A percentile compares a stretch with the other conserved stretches of the same genome.
Evolutionary conservation across 2,797 vertebrate genomes (phyloP).

Genomic region (Platalea minor): DNA sequence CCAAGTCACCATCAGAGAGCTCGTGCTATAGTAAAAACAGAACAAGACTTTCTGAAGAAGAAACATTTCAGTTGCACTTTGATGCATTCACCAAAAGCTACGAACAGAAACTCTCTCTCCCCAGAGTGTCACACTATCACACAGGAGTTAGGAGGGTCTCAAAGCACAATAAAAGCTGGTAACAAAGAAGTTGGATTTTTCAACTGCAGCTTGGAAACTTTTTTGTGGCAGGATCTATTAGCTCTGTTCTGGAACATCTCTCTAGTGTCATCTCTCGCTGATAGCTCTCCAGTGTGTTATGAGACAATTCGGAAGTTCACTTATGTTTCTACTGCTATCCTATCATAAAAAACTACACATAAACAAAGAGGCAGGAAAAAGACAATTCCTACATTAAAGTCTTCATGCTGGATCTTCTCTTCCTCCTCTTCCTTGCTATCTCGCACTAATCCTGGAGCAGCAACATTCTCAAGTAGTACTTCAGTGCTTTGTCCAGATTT

Average conservation of each 20-base stretch:
- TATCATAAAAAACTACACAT: neutral
- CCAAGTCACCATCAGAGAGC: constrained; percentile 94
- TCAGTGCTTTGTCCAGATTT: constrained; percentile 77
- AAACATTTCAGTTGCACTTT: neutral
- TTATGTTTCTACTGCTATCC: neutral
- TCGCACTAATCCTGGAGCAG: constrained; percentile 72
- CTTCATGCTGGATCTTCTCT: constrained; percentile 88
- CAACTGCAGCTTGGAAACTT: neutral
- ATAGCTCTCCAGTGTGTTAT: neutral
- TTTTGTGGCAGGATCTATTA: neutral
- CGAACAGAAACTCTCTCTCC: neutral
- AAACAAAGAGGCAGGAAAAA: neutral
- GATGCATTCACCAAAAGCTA: neutral
- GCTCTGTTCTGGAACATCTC: neutral
- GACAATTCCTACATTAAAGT: constrained; percentile 85
- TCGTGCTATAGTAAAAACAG: constrained; percentile 76
- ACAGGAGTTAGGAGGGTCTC: neutral
- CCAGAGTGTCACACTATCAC: neutral
- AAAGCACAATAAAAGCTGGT: neutral
- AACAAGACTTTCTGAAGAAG: neutral
- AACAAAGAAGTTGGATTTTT: neutral
- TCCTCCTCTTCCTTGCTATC: constrained; percentile 80
- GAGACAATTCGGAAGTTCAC: neutral
- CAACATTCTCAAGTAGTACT: constrained; percentile 77
- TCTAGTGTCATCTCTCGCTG: neutral